Evolutionary conservation across 2,888 invertebrate genomes (phyloP), one percentile per base, ranked within the genome.

Genomic region (Fabriciana adippe): DNA sequence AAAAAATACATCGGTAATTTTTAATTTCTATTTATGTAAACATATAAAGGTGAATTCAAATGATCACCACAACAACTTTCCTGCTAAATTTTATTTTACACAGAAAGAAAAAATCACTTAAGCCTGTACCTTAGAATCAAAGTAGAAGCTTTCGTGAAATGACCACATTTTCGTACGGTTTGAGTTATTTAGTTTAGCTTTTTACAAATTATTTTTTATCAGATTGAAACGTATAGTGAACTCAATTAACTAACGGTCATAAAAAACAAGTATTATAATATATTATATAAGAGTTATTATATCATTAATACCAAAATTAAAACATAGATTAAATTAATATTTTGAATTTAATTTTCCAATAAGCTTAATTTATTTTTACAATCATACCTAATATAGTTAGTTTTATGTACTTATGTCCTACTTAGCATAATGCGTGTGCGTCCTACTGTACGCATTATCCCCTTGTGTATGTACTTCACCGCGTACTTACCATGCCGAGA

Each of bases 81-180:
- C 6, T 55, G 26, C 5, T 41, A 18, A 11, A 53, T 21, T 21
- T 21, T 13, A 45, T n/a, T 11, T 59, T 11, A 50, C 15, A 11
- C 11, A 31, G 26, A 18, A 16, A 16, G 5, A 5, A 3, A 18
- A 61, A 51, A 18, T 15, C 18, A 18, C 62, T 63, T 45, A 8
- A 41, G 53, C 50, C 15, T 63, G 26, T 55, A 5, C 1, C 11
- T 63, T 63, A 26, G 45, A 54, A 15, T n/a, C 26, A 6, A 45
- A 45, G 14, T 45, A 18, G 21, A 62, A 63, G 54, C 54, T 55
- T 63, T 63, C 63, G 63, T 63, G 63, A 63, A 54, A 54, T 54
- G 26, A 45, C 45, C 54, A 53, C 54, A 26, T 54, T 54, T 63
- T 59, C 13, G 14, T 59, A 59, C 2, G 15, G 21, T 57, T 48